These are phyloP conservation scores for Rousettus leschenaultii DNA, from an alignment of 2,113 vertebrate species.

Conservation along the genomic window DNA sequence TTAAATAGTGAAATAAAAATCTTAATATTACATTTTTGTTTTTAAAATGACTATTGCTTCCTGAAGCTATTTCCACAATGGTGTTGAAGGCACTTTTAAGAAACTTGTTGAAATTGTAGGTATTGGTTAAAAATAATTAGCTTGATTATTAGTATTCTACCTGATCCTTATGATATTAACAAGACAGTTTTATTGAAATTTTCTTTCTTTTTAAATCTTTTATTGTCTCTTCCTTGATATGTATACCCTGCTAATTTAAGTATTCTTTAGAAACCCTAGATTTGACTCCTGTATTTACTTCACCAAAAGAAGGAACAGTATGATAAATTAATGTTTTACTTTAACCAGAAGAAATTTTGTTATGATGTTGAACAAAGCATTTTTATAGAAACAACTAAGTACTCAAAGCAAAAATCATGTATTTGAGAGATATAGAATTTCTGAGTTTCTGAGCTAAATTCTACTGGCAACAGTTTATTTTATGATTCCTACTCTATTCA, in stretches of 20 bases:
- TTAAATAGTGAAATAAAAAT: neutral
- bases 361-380: constrained; percentile 63
- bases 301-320: constrained; percentile 47
- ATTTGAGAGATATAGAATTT: neutral
- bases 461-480: neutral
- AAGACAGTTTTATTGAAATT: constrained; percentile 34
- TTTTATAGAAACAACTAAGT: constrained; percentile 70
- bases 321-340: constrained; percentile 71
- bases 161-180: neutral
- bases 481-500: neutral
- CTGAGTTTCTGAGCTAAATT: neutral
- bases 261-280: constrained; percentile 64
- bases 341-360: constrained; percentile 35
- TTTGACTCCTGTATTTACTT: constrained; percentile 65
- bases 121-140: neutral
- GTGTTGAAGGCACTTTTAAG: neutral
- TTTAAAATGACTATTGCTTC: neutral
- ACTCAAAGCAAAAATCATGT: constrained; percentile 50
- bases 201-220: constrained; percentile 64
- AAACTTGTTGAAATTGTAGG: neutral
- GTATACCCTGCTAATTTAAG: constrained; percentile 57
- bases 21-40: neutral
- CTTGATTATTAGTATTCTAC: neutral
- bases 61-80: neutral
- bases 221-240: constrained; percentile 61